Base-by-base conservation (phyloP, 2,113 vertebrate genomes). In the Progne subis region DNA sequence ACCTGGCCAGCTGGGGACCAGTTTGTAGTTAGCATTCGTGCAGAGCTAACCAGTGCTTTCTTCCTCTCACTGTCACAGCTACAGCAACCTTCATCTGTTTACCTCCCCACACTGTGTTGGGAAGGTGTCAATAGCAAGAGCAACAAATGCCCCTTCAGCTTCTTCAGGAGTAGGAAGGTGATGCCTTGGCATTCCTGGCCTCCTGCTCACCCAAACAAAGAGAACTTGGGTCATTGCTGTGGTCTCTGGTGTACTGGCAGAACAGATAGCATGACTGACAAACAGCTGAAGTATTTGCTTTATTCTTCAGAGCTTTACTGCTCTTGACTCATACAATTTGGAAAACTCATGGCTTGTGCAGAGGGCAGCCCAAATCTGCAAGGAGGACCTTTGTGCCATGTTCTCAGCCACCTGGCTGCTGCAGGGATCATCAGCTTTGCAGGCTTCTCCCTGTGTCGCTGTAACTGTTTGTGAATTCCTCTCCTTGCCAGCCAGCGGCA, bases 401-500 rank as follows among this genome's bases (percentile, higher is more conserved):
- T 53, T 57, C 39, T 82, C 34, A 43, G 72, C 43, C 49, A 59
- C 18, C 13, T 2, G 1, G 20, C 29, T 67, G 44, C 59, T 39
- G 43, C 34, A 47, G 41, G 14, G 28, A 2, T 67, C 47, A 39
- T 52, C 31, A 32, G 70, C 29, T 70, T 81, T 41, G 31, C 41
- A 32, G 18, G 16, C 52, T 78, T 53, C 14, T 72, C 21, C 9
- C 14, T 49, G 18, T 6, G 9, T 71, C 31, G 71, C 44, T 77
- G 16, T 57, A 67, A 55, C 14, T 2, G 2, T 43, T 31, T 61
- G 47, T 7, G 11, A 65, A 82, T 63, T 43, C 79, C 26, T 79
- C 1, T 2, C 60, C 31, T 84, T 1, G 2, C 46, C 0, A 3
- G 23, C n/a, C n/a, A n/a, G 8, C 0, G 0, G 24, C 50, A 61